Evolutionary conservation across 1,140 invertebrate species (phyloP), one percentile per base, ranked within the genome.

Genomic region (Bilobella aurantiaca): DNA sequence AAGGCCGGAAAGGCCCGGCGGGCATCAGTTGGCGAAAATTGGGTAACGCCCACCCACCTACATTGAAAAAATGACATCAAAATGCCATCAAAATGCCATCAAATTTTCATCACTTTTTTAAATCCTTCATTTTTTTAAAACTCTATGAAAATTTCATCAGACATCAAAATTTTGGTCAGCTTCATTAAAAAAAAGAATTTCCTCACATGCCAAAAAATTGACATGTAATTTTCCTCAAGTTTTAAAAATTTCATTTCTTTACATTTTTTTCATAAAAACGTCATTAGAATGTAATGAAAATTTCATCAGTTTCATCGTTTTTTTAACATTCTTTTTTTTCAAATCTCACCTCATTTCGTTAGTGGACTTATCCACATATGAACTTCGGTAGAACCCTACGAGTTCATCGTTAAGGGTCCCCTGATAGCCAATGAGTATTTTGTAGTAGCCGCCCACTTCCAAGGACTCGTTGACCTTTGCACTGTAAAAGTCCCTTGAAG

Each of bases 21-120:
- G 0, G 93, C 93, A 75, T 91, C 88, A 0, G 91, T 93, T 1
- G 93, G 85, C 77, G 96, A 89, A 76, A 96, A 96, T 78, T 96
- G 92, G 0, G 92, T 93, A 0, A 86, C 83, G 1, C 86, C 88
- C 66, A 90, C 81, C 87, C 88, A 90, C 77, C 87, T 90, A 5
- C 27, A 29, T 29, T 67, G 32, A 75, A 76, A 69, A 18, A 73
- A 65, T 68, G 21, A 2, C 3, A 59, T 5, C 32, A 14, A 34
- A 34, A 59, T 62, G 58, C 58, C 21, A 42, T 34, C 58, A 1
- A 72, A 42, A 28, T n/a, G 5, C 30, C 12, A 42, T 31, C 23
- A 31, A 58, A 42, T 56, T 56, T 12, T 12, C 14, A 23, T 56
- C 8, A 23, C 37, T 66, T 14, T 58, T 58, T 42, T 42, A 42